These are phyloP conservation scores for Melanophora roralis DNA, from an alignment of 2,888 invertebrate species.

Conservation along the genomic window DNA sequence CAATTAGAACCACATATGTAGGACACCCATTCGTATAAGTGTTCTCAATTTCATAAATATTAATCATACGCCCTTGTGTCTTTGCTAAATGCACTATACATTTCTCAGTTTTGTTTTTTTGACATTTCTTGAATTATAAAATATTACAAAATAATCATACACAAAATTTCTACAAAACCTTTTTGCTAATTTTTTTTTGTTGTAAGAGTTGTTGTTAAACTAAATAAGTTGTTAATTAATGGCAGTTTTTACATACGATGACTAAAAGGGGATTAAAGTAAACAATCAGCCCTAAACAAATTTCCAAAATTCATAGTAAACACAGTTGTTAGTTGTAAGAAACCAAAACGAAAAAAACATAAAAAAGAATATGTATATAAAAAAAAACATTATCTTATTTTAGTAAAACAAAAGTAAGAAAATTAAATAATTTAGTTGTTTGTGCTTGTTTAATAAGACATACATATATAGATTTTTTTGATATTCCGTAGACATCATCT, in stretches of 20 bases:
- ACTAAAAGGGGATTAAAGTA: background rate
- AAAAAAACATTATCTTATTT: constrained; percentile 11
- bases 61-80: background rate
- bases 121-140: too few relatives aligned
- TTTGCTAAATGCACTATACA: too few relatives aligned
- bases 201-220: constrained; percentile 13
- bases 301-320: constrained; percentile 36
- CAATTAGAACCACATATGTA: too few relatives aligned
- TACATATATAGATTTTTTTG: too few relatives aligned
- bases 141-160: too few relatives aligned
- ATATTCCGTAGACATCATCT: too few relatives aligned
- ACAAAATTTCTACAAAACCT: too few relatives aligned
- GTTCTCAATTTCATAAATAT: background rate
- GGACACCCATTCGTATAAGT: too few relatives aligned
- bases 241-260: background rate
- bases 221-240: constrained; percentile 44
- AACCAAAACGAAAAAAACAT: constrained; percentile 1
- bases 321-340: constrained; percentile 22
- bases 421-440: too few relatives aligned
- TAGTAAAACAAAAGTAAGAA: background rate
- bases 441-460: too few relatives aligned
- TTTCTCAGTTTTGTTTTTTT: too few relatives aligned
- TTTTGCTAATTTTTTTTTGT: too few relatives aligned
- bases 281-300: background rate
- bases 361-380: background rate